These are phyloP conservation scores for Megalopta genalis DNA, from an alignment of 1,140 invertebrate species.

Conservation along the genomic window DNA sequence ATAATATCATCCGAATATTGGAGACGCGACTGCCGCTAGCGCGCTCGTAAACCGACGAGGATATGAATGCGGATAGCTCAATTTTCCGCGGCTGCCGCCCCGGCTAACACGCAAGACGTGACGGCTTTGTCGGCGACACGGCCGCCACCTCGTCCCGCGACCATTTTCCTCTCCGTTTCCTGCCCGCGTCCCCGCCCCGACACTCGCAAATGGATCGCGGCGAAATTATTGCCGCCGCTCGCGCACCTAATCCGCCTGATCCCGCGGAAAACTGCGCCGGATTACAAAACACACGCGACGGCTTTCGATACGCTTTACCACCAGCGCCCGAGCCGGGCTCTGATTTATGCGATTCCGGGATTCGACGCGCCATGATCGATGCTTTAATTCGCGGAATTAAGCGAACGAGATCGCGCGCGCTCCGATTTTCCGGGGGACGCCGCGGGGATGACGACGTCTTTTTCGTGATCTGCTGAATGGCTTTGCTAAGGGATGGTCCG, in stretches of 20 bases:
- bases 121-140: constrained; percentile 11
- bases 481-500: too few relatives aligned
- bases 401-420: too few relatives aligned
- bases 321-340: neutral
- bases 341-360: too few relatives aligned
- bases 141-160: neutral
- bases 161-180: too few relatives aligned
- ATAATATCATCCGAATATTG: constrained; percentile 72
- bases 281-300: neutral
- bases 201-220: neutral
- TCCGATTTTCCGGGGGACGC: too few relatives aligned
- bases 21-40: constrained; percentile 55
- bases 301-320: neutral
- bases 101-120: constrained; percentile 16
- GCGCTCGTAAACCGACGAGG: constrained; percentile 63
- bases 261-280: neutral
- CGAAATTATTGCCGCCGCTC: constrained; percentile 18
- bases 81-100: constrained; percentile 59
- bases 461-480: too few relatives aligned
- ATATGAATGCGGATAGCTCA: constrained; percentile 72
- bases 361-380: too few relatives aligned
- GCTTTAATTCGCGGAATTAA: too few relatives aligned
- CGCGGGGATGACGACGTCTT: too few relatives aligned
- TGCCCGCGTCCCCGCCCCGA: neutral
- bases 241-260: neutral